Conservation (phyloP, 2,113 vertebrate genomes). For the Pomatorhinus ruficollis region DNA sequence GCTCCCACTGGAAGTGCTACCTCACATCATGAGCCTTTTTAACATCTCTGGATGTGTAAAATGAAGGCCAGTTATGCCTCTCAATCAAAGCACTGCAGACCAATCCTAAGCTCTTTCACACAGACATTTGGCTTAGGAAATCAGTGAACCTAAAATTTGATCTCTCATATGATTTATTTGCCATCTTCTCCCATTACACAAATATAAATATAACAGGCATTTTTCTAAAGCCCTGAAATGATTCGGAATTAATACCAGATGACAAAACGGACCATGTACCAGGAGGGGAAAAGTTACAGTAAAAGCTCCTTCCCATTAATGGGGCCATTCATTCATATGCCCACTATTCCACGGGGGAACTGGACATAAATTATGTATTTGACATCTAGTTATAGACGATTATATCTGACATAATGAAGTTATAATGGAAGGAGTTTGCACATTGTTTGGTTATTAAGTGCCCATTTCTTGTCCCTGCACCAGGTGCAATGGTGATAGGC, state of each 20-base stretch:
- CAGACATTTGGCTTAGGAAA: neutral
- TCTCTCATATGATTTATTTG: constrained; percentile 16
- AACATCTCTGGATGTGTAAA: neutral
- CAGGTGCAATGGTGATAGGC: constrained; percentile 83
- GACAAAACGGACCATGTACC: constrained; percentile 21
- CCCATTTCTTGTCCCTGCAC: constrained; percentile 80
- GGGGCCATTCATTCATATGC: constrained; percentile 72
- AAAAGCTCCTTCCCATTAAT: constrained; percentile 72
- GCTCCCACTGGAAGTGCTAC: neutral
- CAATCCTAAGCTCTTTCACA: neutral
- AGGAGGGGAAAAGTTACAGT: constrained; percentile 63
- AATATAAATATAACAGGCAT: constrained; percentile 35
- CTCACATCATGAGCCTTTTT: accelerated
- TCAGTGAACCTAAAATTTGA: neutral
- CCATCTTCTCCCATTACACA: constrained; percentile 38
- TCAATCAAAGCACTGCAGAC: neutral
- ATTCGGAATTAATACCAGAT: constrained; percentile 55
- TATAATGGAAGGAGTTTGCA: constrained; percentile 86
- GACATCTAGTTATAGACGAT: constrained; percentile 85
- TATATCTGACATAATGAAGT: constrained; percentile 89
- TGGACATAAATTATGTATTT: constrained; percentile 82
- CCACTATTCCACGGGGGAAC: constrained; percentile 75
- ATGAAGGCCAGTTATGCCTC: neutral
- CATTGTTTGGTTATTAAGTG: constrained; percentile 90
- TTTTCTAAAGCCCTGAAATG: constrained; percentile 1